Conservation (phyloP, 2,797 vertebrate genomes). For the Coregonus suidteri region DNA sequence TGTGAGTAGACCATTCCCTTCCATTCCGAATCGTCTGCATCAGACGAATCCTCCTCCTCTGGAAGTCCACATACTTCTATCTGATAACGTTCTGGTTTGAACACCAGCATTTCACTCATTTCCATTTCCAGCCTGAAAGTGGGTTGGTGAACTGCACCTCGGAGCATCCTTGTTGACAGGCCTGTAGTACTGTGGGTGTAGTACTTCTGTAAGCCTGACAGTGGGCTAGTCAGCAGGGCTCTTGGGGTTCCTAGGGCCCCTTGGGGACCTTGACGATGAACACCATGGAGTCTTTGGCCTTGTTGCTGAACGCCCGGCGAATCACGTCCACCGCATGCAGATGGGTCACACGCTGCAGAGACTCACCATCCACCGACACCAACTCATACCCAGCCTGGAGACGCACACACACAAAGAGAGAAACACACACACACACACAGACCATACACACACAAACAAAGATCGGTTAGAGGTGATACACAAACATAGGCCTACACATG, state of each 20-base stretch:
- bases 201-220: background rate
- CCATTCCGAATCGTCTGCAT: slow-evolving; percentile 22
- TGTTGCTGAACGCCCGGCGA: slow-evolving; percentile 90
- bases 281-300: slow-evolving; percentile 92
- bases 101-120: background rate
- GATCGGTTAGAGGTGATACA: slow-evolving; percentile 5
- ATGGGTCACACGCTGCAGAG: slow-evolving; percentile 89
- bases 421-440: slow-evolving; percentile 13
- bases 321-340: slow-evolving; percentile 91
- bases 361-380: slow-evolving; percentile 88
- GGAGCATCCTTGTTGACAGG: background rate
- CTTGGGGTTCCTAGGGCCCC: slow-evolving; percentile 32
- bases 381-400: slow-evolving; percentile 88
- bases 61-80: background rate
- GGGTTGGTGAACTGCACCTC: background rate
- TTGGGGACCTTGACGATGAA: slow-evolving; percentile 88
- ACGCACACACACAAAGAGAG: slow-evolving; percentile 24
- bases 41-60: background rate
- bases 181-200: background rate
- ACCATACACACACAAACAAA: slow-evolving; percentile 15
- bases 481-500: background rate
- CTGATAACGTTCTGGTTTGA: background rate
- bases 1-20: slow-evolving; percentile 11
- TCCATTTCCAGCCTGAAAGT: background rate
- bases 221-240: slow-evolving; percentile 55